Evolutionary conservation across 2,797 vertebrate genomes (phyloP), one percentile per base, ranked within the genome.

Genomic region (Onychomys torridus): DNA sequence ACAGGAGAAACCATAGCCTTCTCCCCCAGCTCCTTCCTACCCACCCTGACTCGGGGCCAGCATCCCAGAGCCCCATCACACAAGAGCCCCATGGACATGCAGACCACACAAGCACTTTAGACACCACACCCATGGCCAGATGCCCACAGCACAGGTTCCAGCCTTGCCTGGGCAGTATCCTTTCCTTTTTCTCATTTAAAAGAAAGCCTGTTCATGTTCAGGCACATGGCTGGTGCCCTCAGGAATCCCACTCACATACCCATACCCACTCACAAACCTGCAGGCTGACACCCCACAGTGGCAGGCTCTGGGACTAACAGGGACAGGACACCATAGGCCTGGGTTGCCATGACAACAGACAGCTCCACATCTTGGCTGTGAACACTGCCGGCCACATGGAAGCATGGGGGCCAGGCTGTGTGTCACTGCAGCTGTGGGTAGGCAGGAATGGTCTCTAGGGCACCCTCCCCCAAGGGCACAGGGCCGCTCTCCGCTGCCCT

Each of bases 341-440:
- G 59, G 0, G 34, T 97, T 76, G 21, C 95, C 84, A 96, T 91
- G 90, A 93, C 83, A 94, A 95, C 93, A 85, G 93, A 57, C 55
- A 52, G 89, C 75, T 69, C 91, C 46, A 11, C 79, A 52, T 82
- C 89, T 59, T 79, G 63, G 83, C 78, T 90, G 34, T 40, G 71
- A 92, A 13, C 11, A 21, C 40, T 32, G 93, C 1, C 0, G 0
- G 90, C 89, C 49, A 34, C 37, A 84, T 69, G 37, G 91, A 83
- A 78, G 75, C 59, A 79, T 25, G 32, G 40, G 9, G 78, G 79
- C 65, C 1, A 2, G 59, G 89, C 13, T 52, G 29, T 59, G 34
- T 52, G 2, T 52, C 88, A 84, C 6, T 67, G 75, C 78, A 69
- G 49, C 19, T 0, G 43, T 4, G 14, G n/a, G 78, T 17, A n/a